Percentiles rank a stretch among this genome's conserved stretches.
Conservation (phyloP, 2,797 vertebrate genomes). For the Sebastes wilsoni region DNA sequence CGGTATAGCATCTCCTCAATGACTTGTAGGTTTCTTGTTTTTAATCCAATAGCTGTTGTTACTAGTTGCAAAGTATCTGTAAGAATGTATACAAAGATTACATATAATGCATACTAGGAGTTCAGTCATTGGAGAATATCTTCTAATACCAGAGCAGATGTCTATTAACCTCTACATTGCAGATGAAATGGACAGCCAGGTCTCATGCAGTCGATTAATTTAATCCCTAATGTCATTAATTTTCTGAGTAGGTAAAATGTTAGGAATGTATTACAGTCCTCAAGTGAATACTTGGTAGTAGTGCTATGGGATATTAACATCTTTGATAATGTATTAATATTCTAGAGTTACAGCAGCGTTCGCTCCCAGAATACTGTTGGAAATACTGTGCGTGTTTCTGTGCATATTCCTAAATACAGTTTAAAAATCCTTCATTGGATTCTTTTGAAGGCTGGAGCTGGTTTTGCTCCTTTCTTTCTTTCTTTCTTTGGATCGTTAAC, state of each 20-base stretch:
- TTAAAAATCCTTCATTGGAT: background rate
- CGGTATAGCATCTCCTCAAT: no score
- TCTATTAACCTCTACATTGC: background rate
- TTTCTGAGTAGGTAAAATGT: background rate
- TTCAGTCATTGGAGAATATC: background rate
- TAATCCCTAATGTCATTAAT: background rate
- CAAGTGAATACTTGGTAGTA: background rate
- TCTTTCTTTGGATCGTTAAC: background rate
- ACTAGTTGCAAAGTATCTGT: background rate
- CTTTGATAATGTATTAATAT: background rate
- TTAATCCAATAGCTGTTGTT: background rate
- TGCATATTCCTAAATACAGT: background rate
- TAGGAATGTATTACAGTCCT: background rate
- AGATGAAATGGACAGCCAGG: background rate
- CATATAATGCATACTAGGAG: background rate
- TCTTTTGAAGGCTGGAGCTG: background rate
- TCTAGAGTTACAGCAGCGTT: background rate
- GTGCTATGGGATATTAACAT: background rate
- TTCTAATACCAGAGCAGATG: background rate
- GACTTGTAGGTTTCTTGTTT: no score
- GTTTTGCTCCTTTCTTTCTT: background rate
- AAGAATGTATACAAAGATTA: background rate
- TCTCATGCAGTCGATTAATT: background rate
- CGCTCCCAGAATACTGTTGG: background rate
- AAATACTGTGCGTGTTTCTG: background rate